A percentile compares a stretch with the other conserved stretches of the same genome.
phyloP scores from a whole-genome alignment of 2,113 vertebrate species.

The Equus przewalskii region DNA sequence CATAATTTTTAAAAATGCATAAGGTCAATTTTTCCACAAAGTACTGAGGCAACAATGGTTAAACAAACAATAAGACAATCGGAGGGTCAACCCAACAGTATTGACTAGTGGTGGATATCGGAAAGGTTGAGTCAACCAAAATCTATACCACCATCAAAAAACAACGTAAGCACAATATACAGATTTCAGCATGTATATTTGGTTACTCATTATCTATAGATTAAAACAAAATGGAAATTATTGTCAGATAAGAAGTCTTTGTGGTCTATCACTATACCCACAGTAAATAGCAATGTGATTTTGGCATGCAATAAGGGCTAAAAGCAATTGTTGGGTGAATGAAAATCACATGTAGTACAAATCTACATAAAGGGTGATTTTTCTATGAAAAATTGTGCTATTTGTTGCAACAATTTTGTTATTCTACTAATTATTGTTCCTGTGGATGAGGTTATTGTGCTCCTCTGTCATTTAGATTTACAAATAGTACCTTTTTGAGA shows the following conservation, averaged over 20 bases:
- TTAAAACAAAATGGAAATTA: not conserved
- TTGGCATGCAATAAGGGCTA: not conserved
- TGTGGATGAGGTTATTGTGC: not conserved
- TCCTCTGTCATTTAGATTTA: not conserved
- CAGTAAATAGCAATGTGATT: not conserved
- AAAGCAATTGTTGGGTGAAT: not conserved
- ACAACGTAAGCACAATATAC: not conserved
- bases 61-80: not conserved
- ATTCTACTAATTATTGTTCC: not conserved
- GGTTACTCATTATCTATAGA: not conserved
- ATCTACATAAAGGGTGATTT: not conserved
- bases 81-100: not conserved
- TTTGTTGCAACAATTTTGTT: not conserved
- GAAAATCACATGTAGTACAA: not conserved
- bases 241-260: not conserved
- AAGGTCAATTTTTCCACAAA: not conserved
- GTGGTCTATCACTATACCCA: not conserved
- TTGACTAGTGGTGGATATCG: not conserved
- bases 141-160: not conserved
- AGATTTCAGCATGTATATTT: not conserved
- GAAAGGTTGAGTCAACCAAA: not conserved
- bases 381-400: not conserved
- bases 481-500: not conserved
- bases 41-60: not conserved
- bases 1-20: not conserved